phyloP scores from a whole-genome alignment of 2,797 vertebrate species.

The Takifugu ocellatus region DNA sequence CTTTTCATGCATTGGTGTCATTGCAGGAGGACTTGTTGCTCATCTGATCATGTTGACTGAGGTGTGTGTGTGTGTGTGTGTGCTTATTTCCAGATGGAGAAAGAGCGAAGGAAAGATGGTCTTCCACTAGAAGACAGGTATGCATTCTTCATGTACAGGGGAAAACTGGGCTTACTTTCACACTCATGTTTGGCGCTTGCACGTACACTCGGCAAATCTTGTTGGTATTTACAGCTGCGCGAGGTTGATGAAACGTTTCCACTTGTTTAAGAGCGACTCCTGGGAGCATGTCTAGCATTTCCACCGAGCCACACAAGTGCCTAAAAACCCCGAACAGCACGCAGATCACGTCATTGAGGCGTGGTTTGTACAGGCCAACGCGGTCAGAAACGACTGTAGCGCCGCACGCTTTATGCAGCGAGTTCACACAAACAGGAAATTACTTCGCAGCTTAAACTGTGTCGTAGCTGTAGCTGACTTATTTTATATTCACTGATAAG shows the following conservation, averaged over 20 bases:
- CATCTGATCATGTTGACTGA: constrained; percentile 1
- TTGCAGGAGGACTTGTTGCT: constrained; percentile 1
- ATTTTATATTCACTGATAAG: constrained; percentile 25
- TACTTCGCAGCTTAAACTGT: not conserved
- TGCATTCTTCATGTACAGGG: constrained; percentile 14
- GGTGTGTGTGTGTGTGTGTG: not conserved
- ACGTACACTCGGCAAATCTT: not conserved
- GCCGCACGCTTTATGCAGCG: constrained; percentile 11
- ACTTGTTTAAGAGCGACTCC: constrained; percentile 25
- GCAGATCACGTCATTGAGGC: constrained; percentile 29
- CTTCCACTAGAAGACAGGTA: constrained; percentile 88
- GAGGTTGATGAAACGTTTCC: constrained; percentile 29
- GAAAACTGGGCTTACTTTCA: no score
- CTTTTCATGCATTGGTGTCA: not conserved
- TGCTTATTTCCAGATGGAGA: constrained; percentile 78
- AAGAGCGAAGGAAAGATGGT: constrained; percentile 84
- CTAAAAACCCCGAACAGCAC: constrained; percentile 13
- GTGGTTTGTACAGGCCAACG: constrained; percentile 14
- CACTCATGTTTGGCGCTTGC: not conserved
- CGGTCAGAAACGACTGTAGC: constrained; percentile 2
- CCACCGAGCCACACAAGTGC: constrained; percentile 21
- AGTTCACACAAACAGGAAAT: constrained; percentile 3
- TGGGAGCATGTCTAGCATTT: constrained; percentile 9
- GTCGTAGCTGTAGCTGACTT: not conserved
- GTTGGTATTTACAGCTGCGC: constrained; percentile 6